Evolutionary conservation across 2,113 vertebrate genomes (phyloP).

Genomic region (Thryonomys swinderianus): DNA sequence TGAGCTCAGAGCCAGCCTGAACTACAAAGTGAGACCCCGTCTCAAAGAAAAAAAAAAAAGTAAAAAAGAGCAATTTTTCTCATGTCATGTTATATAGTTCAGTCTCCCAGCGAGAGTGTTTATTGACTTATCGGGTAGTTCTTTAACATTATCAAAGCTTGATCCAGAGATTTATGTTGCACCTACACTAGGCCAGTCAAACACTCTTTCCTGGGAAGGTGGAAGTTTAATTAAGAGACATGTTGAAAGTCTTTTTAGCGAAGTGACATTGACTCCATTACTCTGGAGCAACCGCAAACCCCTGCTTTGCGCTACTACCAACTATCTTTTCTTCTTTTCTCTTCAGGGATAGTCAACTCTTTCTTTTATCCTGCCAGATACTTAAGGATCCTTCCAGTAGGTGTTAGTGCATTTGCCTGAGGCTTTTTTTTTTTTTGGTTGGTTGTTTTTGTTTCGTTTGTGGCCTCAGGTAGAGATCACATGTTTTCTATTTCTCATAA

Average conservation of each 20-base stretch:
- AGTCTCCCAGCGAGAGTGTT: neutral
- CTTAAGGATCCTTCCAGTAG: neutral
- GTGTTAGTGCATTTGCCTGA: neutral
- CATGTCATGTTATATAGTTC: neutral
- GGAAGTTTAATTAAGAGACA: neutral
- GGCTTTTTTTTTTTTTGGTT: neutral
- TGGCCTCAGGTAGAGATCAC: neutral
- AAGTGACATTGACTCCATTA: neutral
- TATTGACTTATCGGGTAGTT: neutral
- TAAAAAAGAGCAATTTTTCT: neutral
- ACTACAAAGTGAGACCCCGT: too few species aligned
- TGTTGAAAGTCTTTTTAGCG: neutral
- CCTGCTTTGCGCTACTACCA: neutral
- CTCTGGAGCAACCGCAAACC: neutral
- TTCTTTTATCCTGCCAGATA: neutral
- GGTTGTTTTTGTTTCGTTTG: neutral
- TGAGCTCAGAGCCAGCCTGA: too few species aligned
- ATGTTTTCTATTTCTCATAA: neutral
- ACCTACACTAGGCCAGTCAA: neutral
- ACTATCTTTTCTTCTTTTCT: neutral
- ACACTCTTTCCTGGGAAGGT: neutral
- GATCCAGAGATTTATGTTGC: neutral
- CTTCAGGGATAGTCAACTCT: neutral
- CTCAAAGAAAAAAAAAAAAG: too few species aligned
- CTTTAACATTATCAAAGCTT: neutral